Base-by-base conservation (phyloP, 2,113 vertebrate species). In the Xenus cinereus region DNA sequence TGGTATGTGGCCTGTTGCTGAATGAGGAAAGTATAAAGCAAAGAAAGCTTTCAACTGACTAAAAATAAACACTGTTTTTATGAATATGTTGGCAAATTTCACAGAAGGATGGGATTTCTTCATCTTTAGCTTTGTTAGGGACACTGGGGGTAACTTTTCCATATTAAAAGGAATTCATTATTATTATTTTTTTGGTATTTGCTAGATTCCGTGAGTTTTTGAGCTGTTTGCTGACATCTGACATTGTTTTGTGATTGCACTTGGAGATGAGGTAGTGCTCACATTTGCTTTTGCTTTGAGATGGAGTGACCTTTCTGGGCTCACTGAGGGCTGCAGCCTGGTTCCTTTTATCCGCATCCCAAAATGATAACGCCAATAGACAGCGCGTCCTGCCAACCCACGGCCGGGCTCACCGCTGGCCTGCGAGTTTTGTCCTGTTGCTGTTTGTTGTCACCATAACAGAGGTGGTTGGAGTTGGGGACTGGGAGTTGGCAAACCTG, bases 11-110 rank as follows among this genome's bases (percentile, higher is more conserved):
- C 87, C 74, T 21, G 63, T 10, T 57, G 75, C 90, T 85, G 92
- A 71, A 90, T 1, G 72, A 88, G 75, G 75, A 53, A 90, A 95
- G 75, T 32, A 79, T 17, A 67, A 78, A 76, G 95, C 30, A 30
- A 87, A 74, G 50, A 60, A 87, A 88, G 43, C 84, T 96, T 94
- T 89, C 71, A 91, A 59, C 26, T 64, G 54, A 10, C 83, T 93
- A 96, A 95, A 95, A 96, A 94, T 96, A 96, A 90, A 63, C 64
- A 5, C 23, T 35, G 50, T 30, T 91, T 94, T 87, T 33, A 50
- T 67, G 56, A 82, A 64, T 64, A 83, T n/a, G 54, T 81, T 82
- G 76, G 56, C 85, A 77, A n/a, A 64, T 78, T 78, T 87, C 54
- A 74, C 86, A 84, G 64, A 71, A 56, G 51, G 68, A 54, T 60